phyloP scores from a whole-genome alignment of 2,113 vertebrate genomes.

The Athene cunicularia region DNA sequence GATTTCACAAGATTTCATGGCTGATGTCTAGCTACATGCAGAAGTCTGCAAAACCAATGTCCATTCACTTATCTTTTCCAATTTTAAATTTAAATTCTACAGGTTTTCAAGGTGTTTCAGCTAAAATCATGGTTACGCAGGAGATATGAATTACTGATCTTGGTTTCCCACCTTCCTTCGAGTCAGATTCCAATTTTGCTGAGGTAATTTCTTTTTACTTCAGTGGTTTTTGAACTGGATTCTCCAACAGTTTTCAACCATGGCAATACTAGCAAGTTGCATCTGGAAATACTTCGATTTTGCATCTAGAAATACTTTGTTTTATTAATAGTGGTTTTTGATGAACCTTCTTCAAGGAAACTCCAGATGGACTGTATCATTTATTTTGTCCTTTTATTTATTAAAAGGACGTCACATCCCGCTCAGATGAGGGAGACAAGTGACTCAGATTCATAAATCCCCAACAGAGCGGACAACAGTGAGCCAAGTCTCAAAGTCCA shows the following conservation, averaged over 20 bases:
- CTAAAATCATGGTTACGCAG: fast-evolving
- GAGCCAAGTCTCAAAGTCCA: no score
- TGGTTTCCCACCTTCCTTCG: background rate
- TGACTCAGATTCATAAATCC: no score
- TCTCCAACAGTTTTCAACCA: background rate
- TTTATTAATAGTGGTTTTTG: background rate
- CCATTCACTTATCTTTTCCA: background rate
- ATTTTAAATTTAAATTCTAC: background rate
- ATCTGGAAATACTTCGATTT: background rate
- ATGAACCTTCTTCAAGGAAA: background rate
- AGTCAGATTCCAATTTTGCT: background rate
- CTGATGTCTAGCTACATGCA: background rate
- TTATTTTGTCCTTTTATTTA: background rate
- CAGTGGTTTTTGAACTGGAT: background rate
- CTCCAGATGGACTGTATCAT: background rate
- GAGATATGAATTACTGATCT: background rate
- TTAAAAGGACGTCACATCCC: background rate
- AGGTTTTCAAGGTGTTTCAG: background rate
- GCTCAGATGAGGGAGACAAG: no score
- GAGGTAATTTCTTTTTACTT: background rate
- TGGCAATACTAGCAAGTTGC: background rate
- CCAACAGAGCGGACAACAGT: no score
- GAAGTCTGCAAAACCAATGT: background rate
- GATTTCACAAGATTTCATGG: background rate
- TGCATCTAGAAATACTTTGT: background rate